Evolutionary conservation across 2,797 vertebrate species (phyloP), one percentile per base, ranked within the genome.

Genomic region (Lagodon rhomboides): DNA sequence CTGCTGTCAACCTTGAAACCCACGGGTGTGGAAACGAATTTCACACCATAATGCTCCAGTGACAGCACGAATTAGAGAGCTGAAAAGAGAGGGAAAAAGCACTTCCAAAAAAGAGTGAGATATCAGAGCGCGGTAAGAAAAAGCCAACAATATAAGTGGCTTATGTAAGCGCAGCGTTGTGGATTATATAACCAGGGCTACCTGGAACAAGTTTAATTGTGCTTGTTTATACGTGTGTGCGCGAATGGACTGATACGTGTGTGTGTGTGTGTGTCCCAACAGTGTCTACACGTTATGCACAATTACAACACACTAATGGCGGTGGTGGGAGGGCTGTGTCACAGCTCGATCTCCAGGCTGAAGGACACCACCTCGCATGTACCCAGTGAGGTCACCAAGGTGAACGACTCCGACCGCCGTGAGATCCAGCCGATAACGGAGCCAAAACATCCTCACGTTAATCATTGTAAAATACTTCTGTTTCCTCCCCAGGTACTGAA

Each of bases 231-330:
- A 41, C 68, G 65, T 73, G 61, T 75, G 69, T 30, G 67, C 5
- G 15, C 46, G 20, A 54, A 76, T 77, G 51, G 50, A 77, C 71
- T 86, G 72, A 86, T 82, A 12, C 20, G 18, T 79, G 55, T 38
- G 34, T 38, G 30, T 30, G 5, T 80, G 49, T 85, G 25, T 69
- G 15, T 47, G 7, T 86, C 77, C 77, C 47, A 41, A 73, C 85
- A 99, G 98, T 96, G 96, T 91, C 97, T 99, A 65, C 96, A 97
- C 75, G 93, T 96, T 73, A 95, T 98, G 78, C 97, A 98, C 93
- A 99, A 99, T 94, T 99, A 97, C 90, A 99, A 99, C 91, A 98
- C 97, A 11, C 90, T 99, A 95, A 99, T 99, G 98, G 98, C 98
- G 6, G 97, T 99, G 85, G 97, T 99, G 77, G 98, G 98, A 69